phyloP scores from a whole-genome alignment of 2,113 vertebrate genomes.

The Laterallus jamaicensis region DNA sequence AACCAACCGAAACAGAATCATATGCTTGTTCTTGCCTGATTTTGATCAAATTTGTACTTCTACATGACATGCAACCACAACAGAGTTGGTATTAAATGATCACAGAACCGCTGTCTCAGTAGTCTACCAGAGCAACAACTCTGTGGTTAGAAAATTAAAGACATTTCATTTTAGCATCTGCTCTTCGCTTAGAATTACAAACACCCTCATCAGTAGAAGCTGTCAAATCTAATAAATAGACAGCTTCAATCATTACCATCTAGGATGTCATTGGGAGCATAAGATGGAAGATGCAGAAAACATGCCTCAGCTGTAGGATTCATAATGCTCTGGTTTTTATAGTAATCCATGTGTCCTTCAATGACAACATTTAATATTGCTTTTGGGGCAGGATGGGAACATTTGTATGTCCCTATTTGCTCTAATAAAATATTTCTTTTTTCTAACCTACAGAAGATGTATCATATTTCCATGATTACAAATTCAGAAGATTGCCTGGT shows the following conservation, averaged over 20 bases:
- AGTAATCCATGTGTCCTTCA: background rate
- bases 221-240: conserved; percentile 24
- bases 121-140: background rate
- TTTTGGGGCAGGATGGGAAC: background rate
- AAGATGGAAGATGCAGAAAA: background rate
- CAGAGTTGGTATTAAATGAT: background rate
- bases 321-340: background rate
- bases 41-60: conserved; percentile 9
- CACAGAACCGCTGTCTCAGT: background rate
- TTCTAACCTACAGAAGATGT: background rate
- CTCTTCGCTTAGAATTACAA: conserved; percentile 6
- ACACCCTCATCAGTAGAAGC: background rate
- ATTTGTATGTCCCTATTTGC: background rate
- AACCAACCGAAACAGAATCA: background rate
- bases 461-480: background rate
- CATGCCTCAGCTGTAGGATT: background rate
- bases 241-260: background rate
- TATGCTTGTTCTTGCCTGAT: background rate
- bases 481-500: background rate
- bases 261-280: background rate
- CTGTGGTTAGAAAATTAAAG: conserved; percentile 20
- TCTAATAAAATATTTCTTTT: background rate
- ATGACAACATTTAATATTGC: background rate
- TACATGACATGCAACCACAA: background rate
- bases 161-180: background rate